Conservation (phyloP, 2,113 vertebrate genomes). For the Calyptommatus sinebrachiatus region DNA sequence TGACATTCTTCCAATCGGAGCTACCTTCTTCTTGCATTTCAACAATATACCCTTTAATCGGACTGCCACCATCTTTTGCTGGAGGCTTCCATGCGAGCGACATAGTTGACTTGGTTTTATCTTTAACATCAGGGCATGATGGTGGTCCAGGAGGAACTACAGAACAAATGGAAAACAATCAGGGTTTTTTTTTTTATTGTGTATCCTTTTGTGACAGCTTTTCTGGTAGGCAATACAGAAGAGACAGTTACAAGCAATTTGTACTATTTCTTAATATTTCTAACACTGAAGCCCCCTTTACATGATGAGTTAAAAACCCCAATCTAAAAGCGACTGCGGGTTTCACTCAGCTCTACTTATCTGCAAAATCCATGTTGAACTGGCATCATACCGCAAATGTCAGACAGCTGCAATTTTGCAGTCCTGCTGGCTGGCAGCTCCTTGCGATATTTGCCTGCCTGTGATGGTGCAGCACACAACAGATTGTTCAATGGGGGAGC, state of each 20-base stretch:
- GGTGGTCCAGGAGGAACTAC: slow-evolving; percentile 86
- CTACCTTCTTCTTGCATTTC: slow-evolving; percentile 94
- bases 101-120: slow-evolving; percentile 90
- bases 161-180: slow-evolving; percentile 29
- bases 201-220: not conserved
- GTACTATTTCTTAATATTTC: not conserved
- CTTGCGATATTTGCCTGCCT: too few species aligned
- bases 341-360: too few species aligned
- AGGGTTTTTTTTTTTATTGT: not conserved
- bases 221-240: too few species aligned
- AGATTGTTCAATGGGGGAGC: too few species aligned
- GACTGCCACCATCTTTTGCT: slow-evolving; percentile 91
- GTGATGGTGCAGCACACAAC: too few species aligned
- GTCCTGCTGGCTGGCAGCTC: too few species aligned
- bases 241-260: too few species aligned
- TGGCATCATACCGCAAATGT: too few species aligned
- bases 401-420: too few species aligned
- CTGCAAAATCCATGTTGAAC: too few species aligned
- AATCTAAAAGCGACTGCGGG: too few species aligned
- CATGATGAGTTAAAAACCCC: too few species aligned
- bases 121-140: slow-evolving; percentile 83
- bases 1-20: slow-evolving; percentile 90
- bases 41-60: slow-evolving; percentile 93
- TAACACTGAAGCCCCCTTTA: not conserved
- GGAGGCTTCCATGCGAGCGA: slow-evolving; percentile 89